Evolutionary conservation across 2,888 invertebrate genomes (phyloP).

Genomic region (Hartigia nigra): DNA sequence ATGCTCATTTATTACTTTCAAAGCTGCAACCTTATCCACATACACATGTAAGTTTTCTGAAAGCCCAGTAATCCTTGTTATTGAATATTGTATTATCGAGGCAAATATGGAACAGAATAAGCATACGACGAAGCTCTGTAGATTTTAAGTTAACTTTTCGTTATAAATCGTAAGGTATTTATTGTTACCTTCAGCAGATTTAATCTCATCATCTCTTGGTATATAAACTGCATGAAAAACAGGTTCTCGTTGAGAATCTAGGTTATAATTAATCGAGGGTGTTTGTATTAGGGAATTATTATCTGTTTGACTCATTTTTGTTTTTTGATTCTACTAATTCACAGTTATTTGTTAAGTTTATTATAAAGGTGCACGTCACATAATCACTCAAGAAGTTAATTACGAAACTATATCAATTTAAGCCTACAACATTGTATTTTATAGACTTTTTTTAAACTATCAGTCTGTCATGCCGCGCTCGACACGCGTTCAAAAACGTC

Average conservation of each 20-base stretch:
- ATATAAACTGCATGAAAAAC: conserved; percentile 54
- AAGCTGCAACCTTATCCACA: conserved; percentile 77
- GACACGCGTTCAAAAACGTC: not conserved
- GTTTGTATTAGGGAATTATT: not conserved
- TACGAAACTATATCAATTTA: not conserved
- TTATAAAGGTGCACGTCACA: not conserved
- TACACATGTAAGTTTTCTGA: conserved; percentile 73
- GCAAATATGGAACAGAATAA: not conserved
- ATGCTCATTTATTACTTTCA: conserved; percentile 80
- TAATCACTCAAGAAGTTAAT: not conserved
- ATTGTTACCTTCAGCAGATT: conserved; percentile 33
- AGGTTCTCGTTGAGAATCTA: conserved; percentile 29
- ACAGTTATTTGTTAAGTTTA: not conserved
- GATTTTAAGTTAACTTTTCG: not conserved
- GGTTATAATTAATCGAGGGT: conserved; percentile 18
- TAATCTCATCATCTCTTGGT: conserved; percentile 24
- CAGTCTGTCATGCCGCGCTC: not conserved
- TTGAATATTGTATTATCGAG: not conserved
- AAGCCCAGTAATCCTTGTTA: not conserved
- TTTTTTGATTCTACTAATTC: not conserved
- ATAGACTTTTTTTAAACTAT: not conserved
- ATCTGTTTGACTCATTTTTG: not conserved
- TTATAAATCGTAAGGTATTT: not conserved
- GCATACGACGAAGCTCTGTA: not conserved
- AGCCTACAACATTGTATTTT: not conserved